phyloP scores from a whole-genome alignment of 2,797 vertebrate species.

The Carcharodon carcharias region DNA sequence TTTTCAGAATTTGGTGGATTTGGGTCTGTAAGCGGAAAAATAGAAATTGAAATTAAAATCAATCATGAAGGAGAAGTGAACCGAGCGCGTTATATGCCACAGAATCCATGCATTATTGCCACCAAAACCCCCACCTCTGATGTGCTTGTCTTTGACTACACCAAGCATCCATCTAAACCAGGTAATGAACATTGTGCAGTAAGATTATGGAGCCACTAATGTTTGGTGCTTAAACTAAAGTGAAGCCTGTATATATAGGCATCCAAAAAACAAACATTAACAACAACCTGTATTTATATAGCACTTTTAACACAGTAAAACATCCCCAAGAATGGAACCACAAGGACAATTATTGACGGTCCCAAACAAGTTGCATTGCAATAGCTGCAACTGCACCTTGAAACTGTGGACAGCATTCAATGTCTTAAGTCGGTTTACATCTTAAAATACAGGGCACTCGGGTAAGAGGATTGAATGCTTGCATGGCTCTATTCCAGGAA shows the following conservation, averaged over 20 bases:
- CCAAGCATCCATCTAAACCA: constrained; percentile 78
- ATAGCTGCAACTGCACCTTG: background rate
- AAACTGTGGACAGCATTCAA: background rate
- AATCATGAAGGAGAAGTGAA: constrained; percentile 94
- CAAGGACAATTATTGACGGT: background rate
- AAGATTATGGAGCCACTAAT: background rate
- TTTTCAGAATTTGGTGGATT: constrained; percentile 79
- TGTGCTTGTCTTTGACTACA: constrained; percentile 87
- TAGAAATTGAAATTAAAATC: constrained; percentile 88
- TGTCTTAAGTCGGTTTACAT: background rate
- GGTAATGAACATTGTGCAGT: constrained; percentile 53
- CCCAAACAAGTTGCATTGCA: background rate
- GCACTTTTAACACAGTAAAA: no score
- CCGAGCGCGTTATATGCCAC: constrained; percentile 83
- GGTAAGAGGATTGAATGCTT: background rate
- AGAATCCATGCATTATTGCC: constrained; percentile 83
- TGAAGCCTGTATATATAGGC: background rate
- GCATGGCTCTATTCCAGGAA: no score
- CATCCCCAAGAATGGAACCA: no score
- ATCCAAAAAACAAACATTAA: background rate
- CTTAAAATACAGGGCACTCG: background rate
- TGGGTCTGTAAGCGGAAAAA: constrained; percentile 84
- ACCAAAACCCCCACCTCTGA: constrained; percentile 90
- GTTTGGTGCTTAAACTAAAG: background rate
- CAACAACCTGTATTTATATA: no score